Evolutionary conservation across 2,797 vertebrate genomes (phyloP).

Genomic region (Xyrichtys novacula): DNA sequence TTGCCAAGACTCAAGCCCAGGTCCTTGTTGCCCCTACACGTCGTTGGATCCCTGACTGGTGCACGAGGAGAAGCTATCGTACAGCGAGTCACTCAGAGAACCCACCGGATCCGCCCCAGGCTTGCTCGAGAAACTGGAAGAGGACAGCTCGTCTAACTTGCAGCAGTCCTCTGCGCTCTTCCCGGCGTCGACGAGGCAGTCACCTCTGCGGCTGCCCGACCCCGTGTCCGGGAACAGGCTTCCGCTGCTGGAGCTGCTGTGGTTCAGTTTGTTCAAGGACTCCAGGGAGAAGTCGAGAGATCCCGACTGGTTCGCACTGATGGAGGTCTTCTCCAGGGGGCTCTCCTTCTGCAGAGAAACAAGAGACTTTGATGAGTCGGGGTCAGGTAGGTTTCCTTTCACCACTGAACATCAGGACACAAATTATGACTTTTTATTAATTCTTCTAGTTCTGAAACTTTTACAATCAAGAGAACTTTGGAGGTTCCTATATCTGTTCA

Average conservation of each 20-base stretch:
- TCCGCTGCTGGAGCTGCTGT: conserved; percentile 72
- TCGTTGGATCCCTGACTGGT: conserved; percentile 90
- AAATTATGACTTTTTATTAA: too few relatives aligned
- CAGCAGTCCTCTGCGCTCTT: conserved; percentile 73
- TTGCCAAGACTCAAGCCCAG: background rate
- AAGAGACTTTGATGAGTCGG: background rate
- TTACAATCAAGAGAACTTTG: too few relatives aligned
- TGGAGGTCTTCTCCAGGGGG: conserved; percentile 81
- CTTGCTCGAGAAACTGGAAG: conserved; percentile 74
- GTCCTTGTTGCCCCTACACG: conserved; percentile 62
- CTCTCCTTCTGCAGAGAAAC: conserved; percentile 84
- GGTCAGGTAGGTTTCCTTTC: too few relatives aligned
- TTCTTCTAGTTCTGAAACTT: too few relatives aligned
- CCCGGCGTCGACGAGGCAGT: conserved; percentile 50
- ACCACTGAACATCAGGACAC: too few relatives aligned
- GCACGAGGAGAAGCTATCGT: conserved; percentile 93
- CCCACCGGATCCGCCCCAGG: conserved; percentile 82
- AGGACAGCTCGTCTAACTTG: conserved; percentile 76
- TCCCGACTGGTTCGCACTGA: conserved; percentile 73
- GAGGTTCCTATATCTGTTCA: too few relatives aligned
- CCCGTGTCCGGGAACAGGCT: conserved; percentile 80
- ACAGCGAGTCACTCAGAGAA: conserved; percentile 91
- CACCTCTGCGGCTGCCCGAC: conserved; percentile 68
- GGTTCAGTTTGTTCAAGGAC: conserved; percentile 89
- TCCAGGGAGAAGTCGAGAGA: conserved; percentile 87